A percentile compares a stretch with the other conserved stretches of the same genome.
These are phyloP conservation scores for Sceloporus tristichus DNA, from an alignment of 2,113 vertebrate genomes.

Conservation along the genomic window DNA sequence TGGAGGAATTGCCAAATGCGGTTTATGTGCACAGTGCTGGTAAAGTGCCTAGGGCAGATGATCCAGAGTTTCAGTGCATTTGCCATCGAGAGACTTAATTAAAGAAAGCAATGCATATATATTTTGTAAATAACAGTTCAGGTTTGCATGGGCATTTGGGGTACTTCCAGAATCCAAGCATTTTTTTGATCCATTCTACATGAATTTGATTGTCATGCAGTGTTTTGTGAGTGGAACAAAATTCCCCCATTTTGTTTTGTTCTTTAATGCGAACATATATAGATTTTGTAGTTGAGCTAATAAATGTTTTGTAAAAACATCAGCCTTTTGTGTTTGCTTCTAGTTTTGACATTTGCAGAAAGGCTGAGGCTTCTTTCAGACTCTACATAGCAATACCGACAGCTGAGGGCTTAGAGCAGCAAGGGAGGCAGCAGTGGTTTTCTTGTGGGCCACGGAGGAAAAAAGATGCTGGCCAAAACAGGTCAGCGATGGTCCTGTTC, in stretches of 20 bases:
- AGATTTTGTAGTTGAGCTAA: background rate
- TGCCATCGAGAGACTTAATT: background rate
- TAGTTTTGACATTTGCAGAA: background rate
- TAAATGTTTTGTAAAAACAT: background rate
- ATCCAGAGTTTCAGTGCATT: background rate
- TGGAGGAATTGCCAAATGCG: background rate
- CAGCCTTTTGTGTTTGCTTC: background rate
- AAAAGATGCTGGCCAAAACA: no score
- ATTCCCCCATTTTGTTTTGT: background rate
- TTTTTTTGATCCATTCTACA: background rate
- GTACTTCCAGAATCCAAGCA: background rate
- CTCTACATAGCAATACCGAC: background rate
- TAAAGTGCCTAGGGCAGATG: background rate
- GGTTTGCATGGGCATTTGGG: background rate
- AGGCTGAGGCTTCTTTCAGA: background rate
- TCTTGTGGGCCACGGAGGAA: background rate
- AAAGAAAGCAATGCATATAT: background rate
- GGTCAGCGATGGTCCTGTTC: no score
- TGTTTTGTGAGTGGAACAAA: background rate
- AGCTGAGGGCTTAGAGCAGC: background rate
- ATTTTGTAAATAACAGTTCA: background rate
- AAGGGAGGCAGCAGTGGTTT: background rate
- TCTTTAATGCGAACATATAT: background rate
- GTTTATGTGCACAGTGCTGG: background rate
- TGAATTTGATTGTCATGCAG: background rate